A percentile compares a stretch with the other conserved stretches of the same genome.
Evolutionary conservation across 2,888 invertebrate genomes (phyloP).

Genomic region (Leucophenga montana): DNA sequence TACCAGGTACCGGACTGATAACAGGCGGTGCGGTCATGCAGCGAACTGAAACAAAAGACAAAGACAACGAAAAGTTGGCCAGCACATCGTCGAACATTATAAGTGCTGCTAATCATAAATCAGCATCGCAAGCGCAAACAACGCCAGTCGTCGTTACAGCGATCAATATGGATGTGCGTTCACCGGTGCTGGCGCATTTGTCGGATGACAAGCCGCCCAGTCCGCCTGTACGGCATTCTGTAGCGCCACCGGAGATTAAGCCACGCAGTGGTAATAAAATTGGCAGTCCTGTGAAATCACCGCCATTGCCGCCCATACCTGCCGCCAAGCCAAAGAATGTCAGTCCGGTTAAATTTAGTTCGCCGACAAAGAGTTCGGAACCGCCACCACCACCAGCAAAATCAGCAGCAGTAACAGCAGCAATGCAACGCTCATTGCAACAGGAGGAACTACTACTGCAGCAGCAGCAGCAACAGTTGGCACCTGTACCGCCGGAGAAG

Average conservation of each 20-base stretch:
- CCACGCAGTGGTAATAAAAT: slow-evolving; percentile 70
- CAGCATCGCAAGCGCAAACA: background rate
- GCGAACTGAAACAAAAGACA: slow-evolving; percentile 54
- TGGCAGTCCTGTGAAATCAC: slow-evolving; percentile 72
- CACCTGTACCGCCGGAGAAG: slow-evolving; percentile 69
- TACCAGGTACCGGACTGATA: slow-evolving; percentile 75
- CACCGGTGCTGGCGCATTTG: slow-evolving; percentile 46
- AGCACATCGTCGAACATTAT: slow-evolving; percentile 11
- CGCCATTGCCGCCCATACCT: slow-evolving; percentile 72
- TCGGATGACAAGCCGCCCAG: slow-evolving; percentile 64
- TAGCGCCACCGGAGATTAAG: slow-evolving; percentile 72
- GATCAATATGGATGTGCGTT: slow-evolving; percentile 43
- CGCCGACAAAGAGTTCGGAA: slow-evolving; percentile 68
- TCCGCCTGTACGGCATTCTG: slow-evolving; percentile 67
- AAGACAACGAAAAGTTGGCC: slow-evolving; percentile 41
- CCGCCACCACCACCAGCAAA: slow-evolving; percentile 69
- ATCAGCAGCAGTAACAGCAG: slow-evolving; percentile 66
- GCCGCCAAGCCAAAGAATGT: slow-evolving; percentile 71
- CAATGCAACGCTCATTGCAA: slow-evolving; percentile 63
- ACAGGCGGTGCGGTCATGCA: slow-evolving; percentile 69
- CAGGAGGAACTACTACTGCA: slow-evolving; percentile 58
- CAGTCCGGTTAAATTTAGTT: slow-evolving; percentile 70
- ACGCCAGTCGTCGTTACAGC: slow-evolving; percentile 21
- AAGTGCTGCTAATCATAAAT: slow-evolving; percentile 41
- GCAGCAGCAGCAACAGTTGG: slow-evolving; percentile 40